Evolutionary conservation across 2,113 vertebrate species (phyloP), one percentile per base, ranked within the genome.

Genomic region (Chrysemys picta): DNA sequence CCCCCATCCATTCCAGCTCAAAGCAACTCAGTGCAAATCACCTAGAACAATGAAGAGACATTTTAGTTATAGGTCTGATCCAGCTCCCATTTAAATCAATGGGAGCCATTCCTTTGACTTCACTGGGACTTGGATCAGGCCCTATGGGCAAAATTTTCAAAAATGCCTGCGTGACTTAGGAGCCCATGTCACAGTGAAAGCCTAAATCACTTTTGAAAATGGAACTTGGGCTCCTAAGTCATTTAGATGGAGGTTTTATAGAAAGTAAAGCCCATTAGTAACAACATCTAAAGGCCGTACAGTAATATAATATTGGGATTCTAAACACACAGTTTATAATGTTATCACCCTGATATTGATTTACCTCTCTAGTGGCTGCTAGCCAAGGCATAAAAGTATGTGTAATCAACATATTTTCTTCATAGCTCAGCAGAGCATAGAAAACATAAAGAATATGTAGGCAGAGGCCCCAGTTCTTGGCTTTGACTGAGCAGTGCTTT

Each of bases 361-460:
- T 97, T 95, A 88, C 95, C 85, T 92, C 93, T 92, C 5, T 0
- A 12, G 83, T 85, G 93, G 89, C 93, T 97, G 97, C 94, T 96
- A 97, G 96, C 96, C 95, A 95, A 95, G 42, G 92, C 94, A 96
- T 93, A 95, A 93, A 93, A 83, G 92, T 72, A 92, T 95, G 94
- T 89, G 94, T 91, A 95, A 96, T 96, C 94, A 97, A 80, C 84
- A 95, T 95, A 94, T 97, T 94, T 93, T 84, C 95, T 96, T 95
- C 87, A 79, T 85, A 78, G 92, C 93, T 95, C 79, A 79, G 82
- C 81, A 45, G 97, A 95, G 95, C 95, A 97, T 95, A 95, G 91
- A 86, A 57, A 92, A 84, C 85, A 82, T 96, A 96, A 96, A 97
- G 97, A 97, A 96, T 97, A 96, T 94, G 96, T 92, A 87, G 93